These are phyloP conservation scores for Pachypanchax playfairii DNA, from an alignment of 2,113 vertebrate genomes.

Conservation along the genomic window DNA sequence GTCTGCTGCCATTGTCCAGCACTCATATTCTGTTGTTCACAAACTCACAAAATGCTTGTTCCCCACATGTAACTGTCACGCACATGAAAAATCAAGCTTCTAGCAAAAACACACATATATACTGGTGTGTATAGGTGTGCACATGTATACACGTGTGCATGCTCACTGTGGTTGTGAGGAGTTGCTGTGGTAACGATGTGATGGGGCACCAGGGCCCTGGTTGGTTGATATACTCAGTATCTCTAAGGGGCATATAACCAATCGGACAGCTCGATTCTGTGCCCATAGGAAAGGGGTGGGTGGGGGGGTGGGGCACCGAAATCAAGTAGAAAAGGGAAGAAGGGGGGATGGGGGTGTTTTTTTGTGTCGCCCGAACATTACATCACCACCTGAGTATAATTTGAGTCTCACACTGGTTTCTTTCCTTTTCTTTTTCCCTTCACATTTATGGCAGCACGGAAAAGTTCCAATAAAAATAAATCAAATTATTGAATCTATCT, in stretches of 20 bases:
- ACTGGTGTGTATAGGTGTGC: slow-evolving; percentile 11
- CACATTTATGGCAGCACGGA: background rate
- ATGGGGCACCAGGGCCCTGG: slow-evolving; percentile 73
- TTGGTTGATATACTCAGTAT: slow-evolving; percentile 83
- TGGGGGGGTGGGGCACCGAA: slow-evolving; percentile 53
- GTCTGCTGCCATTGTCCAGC: slow-evolving; percentile 4
- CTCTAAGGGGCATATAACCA: slow-evolving; percentile 74
- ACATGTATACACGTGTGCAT: slow-evolving; percentile 36
- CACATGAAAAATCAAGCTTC: slow-evolving; percentile 21
- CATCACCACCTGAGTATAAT: slow-evolving; percentile 58
- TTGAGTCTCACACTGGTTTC: slow-evolving; percentile 11
- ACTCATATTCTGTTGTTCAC: slow-evolving; percentile 17
- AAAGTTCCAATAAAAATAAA: slow-evolving; percentile 19
- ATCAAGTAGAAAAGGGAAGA: slow-evolving; percentile 37
- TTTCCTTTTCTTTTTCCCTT: slow-evolving; percentile 11
- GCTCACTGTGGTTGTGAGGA: slow-evolving; percentile 67
- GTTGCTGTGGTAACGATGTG: slow-evolving; percentile 80
- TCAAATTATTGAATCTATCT: slow-evolving; percentile 40
- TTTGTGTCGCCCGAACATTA: slow-evolving; percentile 64
- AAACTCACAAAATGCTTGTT: slow-evolving; percentile 33
- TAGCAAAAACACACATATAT: slow-evolving; percentile 17
- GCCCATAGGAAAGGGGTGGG: slow-evolving; percentile 60
- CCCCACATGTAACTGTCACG: slow-evolving; percentile 20
- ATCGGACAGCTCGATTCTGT: slow-evolving; percentile 55
- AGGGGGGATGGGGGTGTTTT: slow-evolving; percentile 46